Evolutionary conservation across 2,113 vertebrate genomes (phyloP).

Genomic region (Capreolus pygargus): DNA sequence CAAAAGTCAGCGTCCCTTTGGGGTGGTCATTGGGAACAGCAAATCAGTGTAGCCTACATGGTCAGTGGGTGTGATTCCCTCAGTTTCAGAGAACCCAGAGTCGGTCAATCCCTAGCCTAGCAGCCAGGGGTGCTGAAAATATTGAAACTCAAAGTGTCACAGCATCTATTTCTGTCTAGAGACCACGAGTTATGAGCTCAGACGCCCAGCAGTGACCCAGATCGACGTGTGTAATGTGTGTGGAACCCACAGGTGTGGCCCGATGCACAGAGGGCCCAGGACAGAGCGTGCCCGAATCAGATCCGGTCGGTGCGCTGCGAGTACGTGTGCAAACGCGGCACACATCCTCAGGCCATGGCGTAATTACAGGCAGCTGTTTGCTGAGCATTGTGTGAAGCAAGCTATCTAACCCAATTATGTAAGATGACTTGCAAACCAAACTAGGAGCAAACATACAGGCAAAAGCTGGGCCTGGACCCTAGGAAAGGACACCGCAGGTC

Average conservation of each 20-base stretch:
- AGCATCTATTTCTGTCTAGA: background rate
- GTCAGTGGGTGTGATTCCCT: background rate
- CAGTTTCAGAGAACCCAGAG: background rate
- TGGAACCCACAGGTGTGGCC: background rate
- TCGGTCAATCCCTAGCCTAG: background rate
- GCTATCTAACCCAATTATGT: background rate
- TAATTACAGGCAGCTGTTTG: fast-evolving
- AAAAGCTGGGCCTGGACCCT: background rate
- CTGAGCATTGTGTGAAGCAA: background rate
- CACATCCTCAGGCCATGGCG: background rate
- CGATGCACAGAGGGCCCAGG: background rate
- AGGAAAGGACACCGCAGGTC: background rate
- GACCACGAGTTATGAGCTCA: background rate
- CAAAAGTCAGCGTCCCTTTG: background rate
- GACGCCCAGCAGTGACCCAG: background rate
- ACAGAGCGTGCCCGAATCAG: background rate
- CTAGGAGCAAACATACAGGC: background rate
- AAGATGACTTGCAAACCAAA: background rate
- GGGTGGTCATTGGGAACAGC: background rate
- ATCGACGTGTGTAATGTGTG: too few relatives aligned
- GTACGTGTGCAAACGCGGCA: too few relatives aligned
- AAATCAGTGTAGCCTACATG: background rate
- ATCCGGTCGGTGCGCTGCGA: background rate
- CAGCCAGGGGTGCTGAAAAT: background rate
- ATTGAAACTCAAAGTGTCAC: background rate